Evolutionary conservation across 2,113 vertebrate species (phyloP), one percentile per base, ranked within the genome.

Genomic region (Phainopepla nitens): DNA sequence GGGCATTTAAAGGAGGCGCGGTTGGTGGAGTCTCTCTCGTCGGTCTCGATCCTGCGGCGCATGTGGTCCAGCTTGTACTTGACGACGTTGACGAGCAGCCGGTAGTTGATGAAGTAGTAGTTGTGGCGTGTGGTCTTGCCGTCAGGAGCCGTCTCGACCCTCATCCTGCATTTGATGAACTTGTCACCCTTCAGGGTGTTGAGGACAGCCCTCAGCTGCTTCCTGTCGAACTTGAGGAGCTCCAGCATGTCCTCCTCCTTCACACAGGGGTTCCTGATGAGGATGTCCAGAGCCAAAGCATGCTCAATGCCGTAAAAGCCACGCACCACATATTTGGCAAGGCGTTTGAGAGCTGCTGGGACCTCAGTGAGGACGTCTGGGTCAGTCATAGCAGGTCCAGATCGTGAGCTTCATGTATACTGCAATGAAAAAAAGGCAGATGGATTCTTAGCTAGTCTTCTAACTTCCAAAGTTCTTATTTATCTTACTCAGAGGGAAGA

Each of bases 31-130:
- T 99, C 99, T 31, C 99, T 98, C 90, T 99, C 99, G 42, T 99
- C 99, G 0, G 99, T 99, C 97, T 99, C 99, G 56, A 99, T 99
- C 87, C 99, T 98, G 6, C 99, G 97, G n/a, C 99, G 98, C 99
- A 99, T 99, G 97, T 99, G 99, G 96, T 99, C 99, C 97, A 99
- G 95, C 94, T 99, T 99, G 91, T 99, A 99, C 94, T 99, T 99
- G 58, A 99, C 99, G 70, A 99, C 99, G 3, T 99, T 99, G 60
- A 99, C 99, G 68, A 99, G 98, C 29, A 99, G 98, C 57, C 98
- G 98, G 96, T 99, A 99, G 97, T 99, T 99, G 96, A 99, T 99
- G 96, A 99, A 99, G 82, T 99, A 99, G 95, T 99, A 99, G 97
- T 99, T 99, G 89, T 99, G 99, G 7, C 99, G 98, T 2, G 99